phyloP scores from a whole-genome alignment of 1,140 invertebrate species.

The Calephelis virginiensis region DNA sequence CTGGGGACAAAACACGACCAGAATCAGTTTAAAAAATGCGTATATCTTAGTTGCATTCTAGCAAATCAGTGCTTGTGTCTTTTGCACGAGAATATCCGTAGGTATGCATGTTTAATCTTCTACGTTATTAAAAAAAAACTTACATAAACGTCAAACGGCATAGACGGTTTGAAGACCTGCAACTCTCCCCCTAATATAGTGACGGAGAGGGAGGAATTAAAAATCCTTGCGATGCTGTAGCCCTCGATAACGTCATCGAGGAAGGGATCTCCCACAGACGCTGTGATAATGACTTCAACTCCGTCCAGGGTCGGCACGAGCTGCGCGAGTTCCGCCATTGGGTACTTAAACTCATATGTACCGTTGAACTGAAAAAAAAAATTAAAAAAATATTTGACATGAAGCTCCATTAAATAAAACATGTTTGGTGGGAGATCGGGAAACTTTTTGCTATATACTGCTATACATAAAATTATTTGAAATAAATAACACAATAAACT shows the following conservation, averaged over 20 bases:
- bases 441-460: too few relatives aligned
- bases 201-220: slow-evolving; percentile 89
- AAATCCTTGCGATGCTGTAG: slow-evolving; percentile 91
- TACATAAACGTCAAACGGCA: slow-evolving; percentile 90
- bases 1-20: slow-evolving; percentile 26
- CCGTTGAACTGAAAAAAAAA: slow-evolving; percentile 87
- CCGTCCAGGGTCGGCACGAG: slow-evolving; percentile 84
- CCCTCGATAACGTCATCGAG: slow-evolving; percentile 92
- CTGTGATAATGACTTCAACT: slow-evolving; percentile 92
- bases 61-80: too few relatives aligned
- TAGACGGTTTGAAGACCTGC: slow-evolving; percentile 95
- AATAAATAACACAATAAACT: slow-evolving; percentile 49
- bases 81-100: too few relatives aligned
- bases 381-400: background rate
- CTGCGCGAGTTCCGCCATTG: slow-evolving; percentile 87
- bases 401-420: background rate
- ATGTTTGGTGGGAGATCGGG: background rate
- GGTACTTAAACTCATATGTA: slow-evolving; percentile 90
- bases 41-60: too few relatives aligned
- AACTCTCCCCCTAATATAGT: slow-evolving; percentile 92
- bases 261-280: slow-evolving; percentile 93
- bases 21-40: too few relatives aligned
- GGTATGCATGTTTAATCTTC: too few relatives aligned
- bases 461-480: background rate
- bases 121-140: slow-evolving; percentile 54